A percentile compares a stretch with the other conserved stretches of the same genome.
These are phyloP conservation scores for Ormyrus rosae DNA, from an alignment of 2,888 invertebrate species.

Conservation along the genomic window DNA sequence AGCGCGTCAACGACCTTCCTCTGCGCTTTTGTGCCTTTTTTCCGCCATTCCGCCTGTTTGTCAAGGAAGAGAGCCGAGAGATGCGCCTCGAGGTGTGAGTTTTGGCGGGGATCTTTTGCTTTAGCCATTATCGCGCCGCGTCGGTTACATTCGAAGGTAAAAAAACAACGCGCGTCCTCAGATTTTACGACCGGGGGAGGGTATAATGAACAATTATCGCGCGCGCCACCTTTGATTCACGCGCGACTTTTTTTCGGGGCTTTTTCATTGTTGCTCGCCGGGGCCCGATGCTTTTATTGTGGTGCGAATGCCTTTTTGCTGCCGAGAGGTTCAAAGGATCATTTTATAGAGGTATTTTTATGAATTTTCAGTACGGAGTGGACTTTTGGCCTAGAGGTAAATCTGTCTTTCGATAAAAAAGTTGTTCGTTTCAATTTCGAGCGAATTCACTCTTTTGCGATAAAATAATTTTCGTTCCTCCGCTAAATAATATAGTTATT, in stretches of 20 bases:
- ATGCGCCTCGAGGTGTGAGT: conserved; percentile 54
- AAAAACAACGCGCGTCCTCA: background rate
- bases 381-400: too few relatives aligned
- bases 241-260: background rate
- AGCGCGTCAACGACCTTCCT: conserved; percentile 4
- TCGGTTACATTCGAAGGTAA: background rate
- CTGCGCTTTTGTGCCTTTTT: background rate
- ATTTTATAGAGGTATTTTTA: background rate
- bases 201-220: conserved; percentile 39
- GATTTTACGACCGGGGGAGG: background rate
- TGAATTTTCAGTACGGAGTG: too few relatives aligned
- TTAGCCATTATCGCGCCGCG: conserved; percentile 43
- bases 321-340: background rate
- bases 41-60: conserved; percentile 22
- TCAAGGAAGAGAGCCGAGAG: conserved; percentile 21
- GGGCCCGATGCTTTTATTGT: conserved; percentile 5
- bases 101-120: conserved; percentile 53
- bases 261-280: background rate
- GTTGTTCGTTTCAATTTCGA: too few relatives aligned
- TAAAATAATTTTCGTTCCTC: too few relatives aligned
- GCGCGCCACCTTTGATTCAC: background rate
- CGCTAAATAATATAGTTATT: too few relatives aligned
- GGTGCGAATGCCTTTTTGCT: conserved; percentile 8
- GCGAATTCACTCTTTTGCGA: too few relatives aligned
- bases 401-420: too few relatives aligned